Evolutionary conservation across 2,888 invertebrate species (phyloP), one percentile per base, ranked within the genome.

Genomic region (Noctua janthe): DNA sequence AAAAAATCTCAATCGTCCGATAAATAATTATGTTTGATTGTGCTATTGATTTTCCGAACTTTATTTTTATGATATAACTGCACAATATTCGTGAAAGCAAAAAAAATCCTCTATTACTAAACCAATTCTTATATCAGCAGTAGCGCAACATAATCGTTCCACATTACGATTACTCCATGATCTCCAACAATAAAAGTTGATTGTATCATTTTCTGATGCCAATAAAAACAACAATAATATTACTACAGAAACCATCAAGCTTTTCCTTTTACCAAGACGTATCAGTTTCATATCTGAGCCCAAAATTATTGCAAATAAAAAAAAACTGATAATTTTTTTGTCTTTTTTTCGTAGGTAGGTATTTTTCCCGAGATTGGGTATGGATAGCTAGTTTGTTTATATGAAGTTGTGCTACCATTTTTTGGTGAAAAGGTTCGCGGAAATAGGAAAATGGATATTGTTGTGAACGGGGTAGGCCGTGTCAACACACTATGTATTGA

Each of bases 171-270:
- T 87, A 87, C 88, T 82, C 78, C 64, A 74, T 83, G 80, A 88
- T 85, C 77, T 77, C 17, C 72, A 81, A 87, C 80, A 81, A 83
- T 88, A 90, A 90, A 92, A 91, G 80, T 80, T 90, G 92, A 92
- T 93, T 91, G 91, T 88, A 90, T 89, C 87, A 87, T 82, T 90
- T 86, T 85, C 86, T 90, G 88, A 89, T 88, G 70, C 82, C 88
- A 84, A 91, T 91, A 92, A 92, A 73, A 39, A 74, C 49, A 71
- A 74, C 91, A 91, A 89, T 88, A 91, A 89, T 91, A 89, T 81
- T 81, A 86, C 87, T 76, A 86, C 70, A 70, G 66, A 62, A 51
- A 66, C 73, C 73, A 74, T 85, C 69, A 74, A 39, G 74, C 20
- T 77, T 81, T 82, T 74, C 43, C 71, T 83, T 77, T 74, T 77